Evolutionary conservation across 2,888 invertebrate genomes (phyloP), one percentile per base, ranked within the genome.

Genomic region (Ectropis crepuscularia): DNA sequence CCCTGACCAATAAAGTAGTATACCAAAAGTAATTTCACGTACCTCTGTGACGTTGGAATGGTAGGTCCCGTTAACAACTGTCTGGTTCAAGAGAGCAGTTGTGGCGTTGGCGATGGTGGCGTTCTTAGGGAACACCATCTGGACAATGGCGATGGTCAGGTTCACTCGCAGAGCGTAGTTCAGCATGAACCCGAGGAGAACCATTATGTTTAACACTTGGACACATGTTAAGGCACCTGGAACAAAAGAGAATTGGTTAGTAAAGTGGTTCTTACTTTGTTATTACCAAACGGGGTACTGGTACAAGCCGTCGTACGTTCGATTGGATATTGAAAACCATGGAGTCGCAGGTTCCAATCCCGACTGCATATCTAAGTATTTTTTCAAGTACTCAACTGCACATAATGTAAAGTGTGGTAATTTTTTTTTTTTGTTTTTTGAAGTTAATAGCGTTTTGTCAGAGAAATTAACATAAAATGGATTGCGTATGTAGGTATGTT

Each of bases 111-210:
- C 5, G 39, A 82, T 80, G 68, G 75, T 78, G 65, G 16, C 16
- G 16, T 28, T 28, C 16, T 28, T 28, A 28, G 81, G 85, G 76
- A 78, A 85, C 57, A 96, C 94, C 97, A 97, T 97, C 76, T 96
- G 96, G 48, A 97, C 97, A 72, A 98, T 96, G 67, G 97, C 97
- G 70, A 97, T 96, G 65, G 97, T 97, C 59, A 97, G 93, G 90
- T 97, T 97, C 61, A 97, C 97, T 55, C 97, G 94, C 41, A 97
- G 90, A 87, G 97, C 97, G 94, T 97, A 98, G 92, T 97, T 97
- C 92, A 97, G 93, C 96, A 97, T 97, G 90, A 97, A 97, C 67
- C 97, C 97, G 69, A 97, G 91, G 72, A 97, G 96, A 60, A 97
- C 97, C 95, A 97, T 96, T 63, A 97, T 93, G 90, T 96, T 96